Conservation (phyloP, 1,140 invertebrate species). For the Aleiodes sp. region DNA sequence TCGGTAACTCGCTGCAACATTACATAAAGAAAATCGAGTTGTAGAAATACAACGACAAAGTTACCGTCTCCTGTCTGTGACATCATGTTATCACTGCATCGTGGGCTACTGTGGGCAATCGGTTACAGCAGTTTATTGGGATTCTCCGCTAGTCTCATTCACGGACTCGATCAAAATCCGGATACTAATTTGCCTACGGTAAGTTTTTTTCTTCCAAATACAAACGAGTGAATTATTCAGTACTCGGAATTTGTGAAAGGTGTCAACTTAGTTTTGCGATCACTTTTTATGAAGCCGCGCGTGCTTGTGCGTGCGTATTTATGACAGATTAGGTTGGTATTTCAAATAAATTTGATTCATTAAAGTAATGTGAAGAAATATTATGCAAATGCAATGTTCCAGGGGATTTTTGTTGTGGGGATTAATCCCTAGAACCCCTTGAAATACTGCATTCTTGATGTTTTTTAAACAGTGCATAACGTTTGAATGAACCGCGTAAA, state of each 20-base stretch:
- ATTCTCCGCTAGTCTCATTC: not conserved
- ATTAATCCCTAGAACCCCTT: no score
- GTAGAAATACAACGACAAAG: not conserved
- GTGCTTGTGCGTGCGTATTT: no score
- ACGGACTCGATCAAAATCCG: conserved; percentile 48
- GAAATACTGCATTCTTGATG: no score
- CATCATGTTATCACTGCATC: not conserved
- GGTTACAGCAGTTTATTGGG: conserved; percentile 2
- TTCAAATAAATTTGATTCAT: no score
- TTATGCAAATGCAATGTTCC: no score
- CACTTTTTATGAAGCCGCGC: no score
- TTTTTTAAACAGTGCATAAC: no score
- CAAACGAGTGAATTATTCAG: no score
- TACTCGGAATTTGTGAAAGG: not conserved
- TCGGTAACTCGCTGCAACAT: not conserved
- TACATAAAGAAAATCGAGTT: not conserved
- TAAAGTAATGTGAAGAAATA: no score
- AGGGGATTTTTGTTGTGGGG: no score
- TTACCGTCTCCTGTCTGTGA: not conserved
- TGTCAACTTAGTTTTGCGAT: not conserved
- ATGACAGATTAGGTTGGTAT: no score
- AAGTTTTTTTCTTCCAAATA: conserved; percentile 39
- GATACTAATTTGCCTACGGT: conserved; percentile 54
- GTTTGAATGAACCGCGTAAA: no score
- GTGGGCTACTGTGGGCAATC: not conserved